Conservation (phyloP, 2,797 vertebrate genomes). For the Hippoglossus hippoglossus region DNA sequence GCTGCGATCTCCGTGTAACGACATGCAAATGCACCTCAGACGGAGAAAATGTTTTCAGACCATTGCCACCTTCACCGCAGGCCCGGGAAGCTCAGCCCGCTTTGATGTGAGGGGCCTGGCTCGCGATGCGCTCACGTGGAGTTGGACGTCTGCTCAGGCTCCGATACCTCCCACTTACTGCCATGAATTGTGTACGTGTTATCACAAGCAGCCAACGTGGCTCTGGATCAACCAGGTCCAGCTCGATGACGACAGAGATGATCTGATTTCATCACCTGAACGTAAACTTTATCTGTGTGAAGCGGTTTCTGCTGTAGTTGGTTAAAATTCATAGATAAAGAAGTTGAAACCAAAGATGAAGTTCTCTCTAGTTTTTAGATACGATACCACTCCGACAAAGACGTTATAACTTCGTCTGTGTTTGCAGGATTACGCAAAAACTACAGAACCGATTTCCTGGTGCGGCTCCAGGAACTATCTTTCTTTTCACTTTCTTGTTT, state of each 20-base stretch:
- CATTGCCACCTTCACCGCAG: constrained; percentile 58
- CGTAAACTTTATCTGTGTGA: neutral
- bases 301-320: neutral
- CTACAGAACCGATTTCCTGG: too few relatives aligned
- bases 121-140: constrained; percentile 40
- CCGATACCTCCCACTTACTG: constrained; percentile 28
- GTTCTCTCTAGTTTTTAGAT: too few relatives aligned
- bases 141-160: constrained; percentile 27
- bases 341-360: too few relatives aligned
- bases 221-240: neutral
- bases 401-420: too few relatives aligned
- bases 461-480: too few relatives aligned
- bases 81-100: constrained; percentile 34
- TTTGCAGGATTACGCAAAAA: too few relatives aligned
- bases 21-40: constrained; percentile 61
- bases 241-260: neutral
- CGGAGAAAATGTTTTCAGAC: constrained; percentile 53
- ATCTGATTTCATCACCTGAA: constrained; percentile 4
- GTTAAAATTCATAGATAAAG: neutral
- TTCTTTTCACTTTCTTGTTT: too few relatives aligned
- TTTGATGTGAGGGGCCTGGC: constrained; percentile 58
- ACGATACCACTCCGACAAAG: too few relatives aligned
- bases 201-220: constrained; percentile 11
- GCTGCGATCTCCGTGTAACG: constrained; percentile 55
- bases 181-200: constrained; percentile 7